Conservation (phyloP, 2,888 invertebrate genomes). For the Eledone cirrhosa region DNA sequence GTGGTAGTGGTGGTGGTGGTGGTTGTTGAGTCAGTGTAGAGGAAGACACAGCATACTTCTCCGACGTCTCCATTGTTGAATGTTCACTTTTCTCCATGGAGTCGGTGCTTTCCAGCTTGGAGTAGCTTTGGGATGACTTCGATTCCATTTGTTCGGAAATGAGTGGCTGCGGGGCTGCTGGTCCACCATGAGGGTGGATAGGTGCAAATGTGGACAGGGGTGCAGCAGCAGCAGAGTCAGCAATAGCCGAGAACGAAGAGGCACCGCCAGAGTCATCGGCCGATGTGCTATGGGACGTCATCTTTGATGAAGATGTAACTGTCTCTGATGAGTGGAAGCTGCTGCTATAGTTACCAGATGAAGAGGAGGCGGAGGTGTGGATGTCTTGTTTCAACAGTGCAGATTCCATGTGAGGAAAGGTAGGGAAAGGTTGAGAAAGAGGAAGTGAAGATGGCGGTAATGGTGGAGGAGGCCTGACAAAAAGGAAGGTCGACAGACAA, state of each 20-base stretch:
- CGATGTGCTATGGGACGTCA: neutral
- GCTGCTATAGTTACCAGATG: neutral
- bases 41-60: neutral
- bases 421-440: conserved; percentile 10
- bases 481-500: neutral
- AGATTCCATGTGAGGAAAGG: conserved; percentile 1
- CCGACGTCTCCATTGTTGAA: neutral
- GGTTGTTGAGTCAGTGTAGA: neutral
- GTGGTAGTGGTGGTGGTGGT: neutral
- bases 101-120: neutral
- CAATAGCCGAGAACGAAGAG: too few relatives aligned
- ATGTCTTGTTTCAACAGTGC: neutral
- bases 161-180: neutral
- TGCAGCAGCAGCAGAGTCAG: too few relatives aligned
- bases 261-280: too few relatives aligned
- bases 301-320: neutral
- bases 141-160: neutral
- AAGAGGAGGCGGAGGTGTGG: neutral
- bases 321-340: neutral
- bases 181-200: neutral
- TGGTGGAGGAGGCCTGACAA: conserved; percentile 22
- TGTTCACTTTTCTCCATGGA: conserved; percentile 1
- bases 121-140: neutral
- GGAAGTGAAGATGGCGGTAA: conserved; percentile 10
- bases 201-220: neutral